phyloP scores from a whole-genome alignment of 2,888 invertebrate genomes.

The Drosophila paramelanica region DNA sequence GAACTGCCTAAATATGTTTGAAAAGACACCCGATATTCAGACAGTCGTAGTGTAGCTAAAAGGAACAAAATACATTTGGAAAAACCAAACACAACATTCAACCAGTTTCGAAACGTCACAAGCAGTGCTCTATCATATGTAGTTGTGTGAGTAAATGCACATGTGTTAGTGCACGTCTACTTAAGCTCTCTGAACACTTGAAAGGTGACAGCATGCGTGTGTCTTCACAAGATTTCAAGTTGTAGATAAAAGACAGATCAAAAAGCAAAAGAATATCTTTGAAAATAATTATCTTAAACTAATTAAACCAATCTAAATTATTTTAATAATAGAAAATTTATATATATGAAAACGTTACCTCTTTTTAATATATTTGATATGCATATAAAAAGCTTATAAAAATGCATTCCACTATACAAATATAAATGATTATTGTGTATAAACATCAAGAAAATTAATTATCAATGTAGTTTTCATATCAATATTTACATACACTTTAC shows the following conservation, averaged over 20 bases:
- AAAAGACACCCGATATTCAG: neutral
- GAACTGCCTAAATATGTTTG: neutral
- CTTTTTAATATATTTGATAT: too few relatives aligned
- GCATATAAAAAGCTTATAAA: neutral
- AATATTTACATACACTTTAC: constrained; percentile 30
- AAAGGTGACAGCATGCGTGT: neutral
- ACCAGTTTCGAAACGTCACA: constrained; percentile 8
- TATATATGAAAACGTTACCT: too few relatives aligned
- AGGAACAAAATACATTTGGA: neutral
- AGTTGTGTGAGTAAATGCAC: neutral
- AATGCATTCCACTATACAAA: neutral
- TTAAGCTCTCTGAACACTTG: neutral
- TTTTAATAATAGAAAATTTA: too few relatives aligned
- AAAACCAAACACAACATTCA: neutral
- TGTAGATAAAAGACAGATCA: too few relatives aligned
- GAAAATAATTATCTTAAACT: too few relatives aligned
- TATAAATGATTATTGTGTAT: constrained; percentile 5
- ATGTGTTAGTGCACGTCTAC: neutral
- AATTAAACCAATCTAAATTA: too few relatives aligned
- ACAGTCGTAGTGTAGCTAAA: neutral
- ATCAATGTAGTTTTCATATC: constrained; percentile 13
- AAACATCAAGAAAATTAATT: constrained; percentile 3
- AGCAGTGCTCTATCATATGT: constrained; percentile 2
- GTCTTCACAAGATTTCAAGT: too few relatives aligned
- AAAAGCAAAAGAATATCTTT: too few relatives aligned